Evolutionary conservation across 2,113 vertebrate genomes (phyloP), one percentile per base, ranked within the genome.

Genomic region (Labeo catla): DNA sequence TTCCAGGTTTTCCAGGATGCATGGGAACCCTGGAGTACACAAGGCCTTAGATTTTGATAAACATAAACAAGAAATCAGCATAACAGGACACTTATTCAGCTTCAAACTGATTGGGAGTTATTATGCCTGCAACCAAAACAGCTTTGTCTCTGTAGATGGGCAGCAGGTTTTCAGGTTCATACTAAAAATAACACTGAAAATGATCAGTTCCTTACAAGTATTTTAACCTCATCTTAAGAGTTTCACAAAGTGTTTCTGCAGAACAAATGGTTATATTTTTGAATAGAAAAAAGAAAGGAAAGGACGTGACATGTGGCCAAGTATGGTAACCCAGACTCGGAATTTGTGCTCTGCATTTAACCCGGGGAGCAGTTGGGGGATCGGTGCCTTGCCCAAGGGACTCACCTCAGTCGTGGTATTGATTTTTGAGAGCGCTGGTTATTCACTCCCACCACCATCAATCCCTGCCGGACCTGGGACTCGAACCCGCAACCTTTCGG

Each of bases 21-120:
- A 28, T 28, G 28, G 28, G 28, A 28, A 28, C 2, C 28, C 28
- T 28, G 28, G 28, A 28, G 68, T 1, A 70, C 8, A 43, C 3
- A 43, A 16, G 36, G 36, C 0, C 16, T 10, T 43, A 43, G 68
- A 43, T 28, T 28, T 28, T 2, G 28, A 28, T 28, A 28, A 28
- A 28, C 28, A 28, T 28, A 28, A 28, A 28, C 28, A 28, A 28
- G 28, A 28, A 28, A 28, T 28, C 13, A 70, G 10, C 9, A 47
- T 63, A 72, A 9, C 52, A 57, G 10, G 49, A 4, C 50, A 97
- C 98, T 97, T 91, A 99, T 98, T 99, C 97, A 16, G 98, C 98
- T 89, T 99, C 98, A 91, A 98, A 99, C 92, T 99, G 98, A 93
- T 99, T 99, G 57, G 98, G 98, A 34, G 98, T 99, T 81, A 99